phyloP scores from a whole-genome alignment of 1,140 invertebrate species.

The Drosophila ficusphila region DNA sequence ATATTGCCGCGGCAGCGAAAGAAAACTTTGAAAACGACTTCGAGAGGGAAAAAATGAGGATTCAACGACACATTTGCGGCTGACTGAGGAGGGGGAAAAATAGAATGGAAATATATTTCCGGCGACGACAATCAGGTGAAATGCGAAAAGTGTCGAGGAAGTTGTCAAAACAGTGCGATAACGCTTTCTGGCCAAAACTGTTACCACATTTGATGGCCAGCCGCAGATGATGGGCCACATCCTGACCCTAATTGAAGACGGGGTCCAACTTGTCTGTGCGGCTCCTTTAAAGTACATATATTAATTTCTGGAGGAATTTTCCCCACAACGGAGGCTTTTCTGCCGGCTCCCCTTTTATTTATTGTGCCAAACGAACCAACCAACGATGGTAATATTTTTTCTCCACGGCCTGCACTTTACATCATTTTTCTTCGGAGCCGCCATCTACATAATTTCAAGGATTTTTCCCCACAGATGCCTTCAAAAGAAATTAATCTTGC shows the following conservation, averaged over 20 bases:
- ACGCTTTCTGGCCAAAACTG: constrained; percentile 21
- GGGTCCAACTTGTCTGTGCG: constrained; percentile 23
- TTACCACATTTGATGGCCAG: constrained; percentile 9
- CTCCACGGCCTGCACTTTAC: constrained; percentile 24
- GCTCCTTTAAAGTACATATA: constrained; percentile 25
- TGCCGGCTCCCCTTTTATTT: constrained; percentile 23
- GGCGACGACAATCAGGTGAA: constrained; percentile 48
- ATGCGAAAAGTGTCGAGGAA: constrained; percentile 56
- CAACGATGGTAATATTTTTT: constrained; percentile 33
- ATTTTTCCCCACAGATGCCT: constrained; percentile 23
- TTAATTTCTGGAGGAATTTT: constrained; percentile 18
- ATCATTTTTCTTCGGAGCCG: constrained; percentile 19
- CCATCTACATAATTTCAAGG: constrained; percentile 43
- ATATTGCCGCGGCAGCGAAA: constrained; percentile 7
- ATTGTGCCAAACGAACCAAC: constrained; percentile 27
- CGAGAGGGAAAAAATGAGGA: constrained; percentile 35
- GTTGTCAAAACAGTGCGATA: constrained; percentile 57
- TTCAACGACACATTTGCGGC: constrained; percentile 17
- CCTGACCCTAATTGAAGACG: constrained; percentile 32
- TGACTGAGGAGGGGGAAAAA: constrained; percentile 2
- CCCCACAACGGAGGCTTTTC: neutral
- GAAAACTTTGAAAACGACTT: constrained; percentile 40
- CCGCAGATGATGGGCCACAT: constrained; percentile 12
- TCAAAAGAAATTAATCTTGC: constrained; percentile 38
- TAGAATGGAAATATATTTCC: constrained; percentile 49